Evolutionary conservation across 2,113 vertebrate species (phyloP).

Genomic region (Falcunculus frontatus): DNA sequence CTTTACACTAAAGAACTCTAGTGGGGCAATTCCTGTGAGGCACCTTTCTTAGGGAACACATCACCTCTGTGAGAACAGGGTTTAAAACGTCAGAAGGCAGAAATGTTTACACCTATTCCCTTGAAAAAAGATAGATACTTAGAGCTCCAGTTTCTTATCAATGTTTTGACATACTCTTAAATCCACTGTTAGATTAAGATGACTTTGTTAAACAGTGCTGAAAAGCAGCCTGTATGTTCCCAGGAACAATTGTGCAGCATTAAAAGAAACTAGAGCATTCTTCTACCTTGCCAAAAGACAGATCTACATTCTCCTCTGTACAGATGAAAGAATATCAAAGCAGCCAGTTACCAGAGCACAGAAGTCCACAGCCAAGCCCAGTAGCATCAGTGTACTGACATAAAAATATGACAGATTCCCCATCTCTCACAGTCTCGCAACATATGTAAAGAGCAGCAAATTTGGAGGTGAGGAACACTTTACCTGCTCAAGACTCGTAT

Average conservation of each 20-base stretch:
- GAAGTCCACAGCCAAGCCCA: neutral
- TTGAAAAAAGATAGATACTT: neutral
- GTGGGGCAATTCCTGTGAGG: neutral
- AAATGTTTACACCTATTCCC: neutral
- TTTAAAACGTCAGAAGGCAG: neutral
- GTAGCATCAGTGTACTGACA: neutral
- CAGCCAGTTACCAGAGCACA: neutral
- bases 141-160: neutral
- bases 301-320: neutral
- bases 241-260: neutral
- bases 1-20: neutral
- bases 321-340: neutral
- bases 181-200: neutral
- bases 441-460: neutral
- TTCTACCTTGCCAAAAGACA: neutral
- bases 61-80: neutral
- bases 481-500: neutral
- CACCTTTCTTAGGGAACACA: neutral
- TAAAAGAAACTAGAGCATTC: neutral
- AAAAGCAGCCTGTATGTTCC: neutral
- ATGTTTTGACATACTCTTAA: neutral
- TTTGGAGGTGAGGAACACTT: neutral
- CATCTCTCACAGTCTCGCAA: neutral
- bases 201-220: neutral
- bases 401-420: neutral